phyloP scores from a whole-genome alignment of 2,797 vertebrate species.

The Triplophysa yarkandensis region DNA sequence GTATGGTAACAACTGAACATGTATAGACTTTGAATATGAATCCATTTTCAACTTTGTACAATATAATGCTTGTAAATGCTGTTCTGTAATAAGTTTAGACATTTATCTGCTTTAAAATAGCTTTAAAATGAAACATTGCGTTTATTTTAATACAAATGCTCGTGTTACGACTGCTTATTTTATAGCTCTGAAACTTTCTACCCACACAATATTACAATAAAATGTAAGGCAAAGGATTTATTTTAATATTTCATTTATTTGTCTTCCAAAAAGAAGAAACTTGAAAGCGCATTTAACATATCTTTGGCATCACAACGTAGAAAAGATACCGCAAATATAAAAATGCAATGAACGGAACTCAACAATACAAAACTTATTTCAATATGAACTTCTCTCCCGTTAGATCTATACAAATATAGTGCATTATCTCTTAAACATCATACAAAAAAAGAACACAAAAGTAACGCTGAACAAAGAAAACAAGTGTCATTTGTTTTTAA shows the following conservation, averaged over 20 bases:
- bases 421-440: conserved; percentile 81
- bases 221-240: conserved; percentile 53
- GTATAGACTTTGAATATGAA: too few species aligned
- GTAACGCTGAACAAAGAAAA: conserved; percentile 68
- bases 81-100: too few species aligned
- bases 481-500: conserved; percentile 67
- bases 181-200: too few species aligned
- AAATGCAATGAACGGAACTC: conserved; percentile 89
- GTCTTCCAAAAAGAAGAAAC: conserved; percentile 89
- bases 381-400: conserved; percentile 94
- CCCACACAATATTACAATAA: neutral
- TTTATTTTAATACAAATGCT: too few species aligned
- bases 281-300: conserved; percentile 84
- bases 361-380: conserved; percentile 95
- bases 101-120: too few species aligned
- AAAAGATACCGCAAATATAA: conserved; percentile 83
- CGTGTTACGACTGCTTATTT: too few species aligned
- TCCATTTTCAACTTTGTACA: too few species aligned
- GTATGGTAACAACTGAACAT: too few species aligned
- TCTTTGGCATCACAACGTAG: conserved; percentile 95
- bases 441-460: conserved; percentile 65
- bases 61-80: too few species aligned
- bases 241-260: conserved; percentile 80
- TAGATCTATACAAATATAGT: conserved; percentile 92
- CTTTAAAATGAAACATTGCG: too few species aligned